A percentile compares a stretch with the other conserved stretches of the same genome.
phyloP scores from a whole-genome alignment of 2,888 invertebrate genomes.

The Odontocerum albicorne region DNA sequence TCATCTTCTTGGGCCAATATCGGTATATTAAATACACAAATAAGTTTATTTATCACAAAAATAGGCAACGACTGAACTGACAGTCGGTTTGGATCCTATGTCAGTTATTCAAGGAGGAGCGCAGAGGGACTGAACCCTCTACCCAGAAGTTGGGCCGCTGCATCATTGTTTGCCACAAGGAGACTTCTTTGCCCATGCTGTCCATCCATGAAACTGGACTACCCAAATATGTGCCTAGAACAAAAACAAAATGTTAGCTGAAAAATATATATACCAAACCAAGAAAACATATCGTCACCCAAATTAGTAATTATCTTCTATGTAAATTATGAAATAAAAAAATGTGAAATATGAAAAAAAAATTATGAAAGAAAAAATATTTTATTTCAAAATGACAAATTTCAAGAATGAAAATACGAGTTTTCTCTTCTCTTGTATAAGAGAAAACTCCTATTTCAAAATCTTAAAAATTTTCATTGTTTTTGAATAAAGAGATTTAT shows the following conservation, averaged over 20 bases:
- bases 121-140: constrained; percentile 85
- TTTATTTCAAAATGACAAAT: too few relatives aligned
- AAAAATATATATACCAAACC: not conserved
- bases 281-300: too few relatives aligned
- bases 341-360: too few relatives aligned
- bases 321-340: too few relatives aligned
- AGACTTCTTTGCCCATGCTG: constrained; percentile 85
- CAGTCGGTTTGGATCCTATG: not conserved
- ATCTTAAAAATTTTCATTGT: too few relatives aligned
- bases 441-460: too few relatives aligned
- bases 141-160: constrained; percentile 96
- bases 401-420: too few relatives aligned
- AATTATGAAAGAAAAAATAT: too few relatives aligned
- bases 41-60: not conserved
- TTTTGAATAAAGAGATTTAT: too few relatives aligned
- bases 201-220: constrained; percentile 95
- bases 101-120: constrained; percentile 69
- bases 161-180: constrained; percentile 93
- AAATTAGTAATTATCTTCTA: too few relatives aligned
- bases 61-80: not conserved
- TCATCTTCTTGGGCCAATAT: not conserved
- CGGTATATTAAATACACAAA: not conserved
- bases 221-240: constrained; percentile 81
- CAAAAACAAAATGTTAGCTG: constrained; percentile 10
- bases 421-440: too few relatives aligned